Evolutionary conservation across 2,888 invertebrate genomes (phyloP), one percentile per base, ranked within the genome.

Genomic region (Deroplatys truncata): DNA sequence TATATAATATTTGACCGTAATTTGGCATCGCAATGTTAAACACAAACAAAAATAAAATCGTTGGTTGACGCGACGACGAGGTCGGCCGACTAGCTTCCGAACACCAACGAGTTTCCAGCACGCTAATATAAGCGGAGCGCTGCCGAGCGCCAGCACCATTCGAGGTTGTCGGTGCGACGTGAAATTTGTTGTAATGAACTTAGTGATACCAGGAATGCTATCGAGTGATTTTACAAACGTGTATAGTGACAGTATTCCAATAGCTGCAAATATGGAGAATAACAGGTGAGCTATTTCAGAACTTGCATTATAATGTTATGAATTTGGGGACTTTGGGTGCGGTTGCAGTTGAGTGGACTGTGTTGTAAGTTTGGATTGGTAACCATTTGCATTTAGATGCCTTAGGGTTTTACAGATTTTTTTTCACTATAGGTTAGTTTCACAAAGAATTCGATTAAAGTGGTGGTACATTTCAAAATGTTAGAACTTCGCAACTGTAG

Each of bases 221-320:
- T 83, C 90, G 88, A 86, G 90, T 90, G 90, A 89, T 88, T 89
- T 89, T 89, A 49, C 84, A 35, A 90, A 85, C 87, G 90, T 90
- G 89, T 90, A 88, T 85, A 90, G 89, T 89, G 90, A 90, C 84
- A 90, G 84, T 90, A 89, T 90, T 88, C 83, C 82, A n/a, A 82
- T 87, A 35, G 89, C 90, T 89, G 88, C 88, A 83, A 90, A 87
- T 83, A 91, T 91, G 91, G 91, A 91, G 88, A 87, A 25, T 15
- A 91, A 90, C 89, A 90, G 91, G 91, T 91, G 88, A 90, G 90
- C 1, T 72, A 86, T 56, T 20, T 72, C 1, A 20, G 25, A 9
- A 25, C 56, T 72, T 25, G 5, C 20, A 4, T 72, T 25, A 72
- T 72, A 20, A 43, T 72, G 20, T 72, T 25, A 72, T 72, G 56